These are phyloP conservation scores for Hedya salicella DNA, from an alignment of 2,888 invertebrate genomes.

Conservation along the genomic window DNA sequence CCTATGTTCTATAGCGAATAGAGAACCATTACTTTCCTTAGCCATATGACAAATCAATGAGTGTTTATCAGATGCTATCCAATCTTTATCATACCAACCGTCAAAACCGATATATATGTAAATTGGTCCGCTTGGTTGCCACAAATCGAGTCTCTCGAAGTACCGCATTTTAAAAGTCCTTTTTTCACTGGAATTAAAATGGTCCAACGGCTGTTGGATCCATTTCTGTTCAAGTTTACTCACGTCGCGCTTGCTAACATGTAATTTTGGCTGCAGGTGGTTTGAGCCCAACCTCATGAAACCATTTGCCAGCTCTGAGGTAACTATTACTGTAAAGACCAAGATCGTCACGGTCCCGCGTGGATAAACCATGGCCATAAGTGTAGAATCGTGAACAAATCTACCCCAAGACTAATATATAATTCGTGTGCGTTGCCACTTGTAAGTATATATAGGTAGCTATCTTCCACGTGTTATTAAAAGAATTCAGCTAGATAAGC, in stretches of 20 bases:
- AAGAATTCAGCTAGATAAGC: no score
- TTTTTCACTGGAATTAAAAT: no score
- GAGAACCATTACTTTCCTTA: not conserved
- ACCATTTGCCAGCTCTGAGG: not conserved
- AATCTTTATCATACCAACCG: not conserved
- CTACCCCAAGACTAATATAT: no score
- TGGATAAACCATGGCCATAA: no score
- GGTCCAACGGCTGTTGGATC: not conserved
- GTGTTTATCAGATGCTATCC: not conserved
- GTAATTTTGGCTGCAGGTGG: not conserved
- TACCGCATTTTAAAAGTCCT: slow-evolving; percentile 1
- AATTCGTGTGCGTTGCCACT: no score
- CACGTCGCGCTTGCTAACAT: not conserved
- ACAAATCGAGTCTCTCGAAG: not conserved
- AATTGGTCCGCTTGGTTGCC: not conserved
- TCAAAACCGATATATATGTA: not conserved
- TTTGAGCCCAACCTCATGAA: not conserved
- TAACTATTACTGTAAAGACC: no score
- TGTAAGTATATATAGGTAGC: no score
- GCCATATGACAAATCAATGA: not conserved
- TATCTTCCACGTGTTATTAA: no score
- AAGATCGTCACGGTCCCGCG: no score
- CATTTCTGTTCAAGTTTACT: not conserved
- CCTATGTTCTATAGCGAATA: not conserved
- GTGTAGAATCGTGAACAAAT: no score